A percentile compares a stretch with the other conserved stretches of the same genome.
Conservation (phyloP, 2,888 invertebrate species). For the Emmelina monodactyla region DNA sequence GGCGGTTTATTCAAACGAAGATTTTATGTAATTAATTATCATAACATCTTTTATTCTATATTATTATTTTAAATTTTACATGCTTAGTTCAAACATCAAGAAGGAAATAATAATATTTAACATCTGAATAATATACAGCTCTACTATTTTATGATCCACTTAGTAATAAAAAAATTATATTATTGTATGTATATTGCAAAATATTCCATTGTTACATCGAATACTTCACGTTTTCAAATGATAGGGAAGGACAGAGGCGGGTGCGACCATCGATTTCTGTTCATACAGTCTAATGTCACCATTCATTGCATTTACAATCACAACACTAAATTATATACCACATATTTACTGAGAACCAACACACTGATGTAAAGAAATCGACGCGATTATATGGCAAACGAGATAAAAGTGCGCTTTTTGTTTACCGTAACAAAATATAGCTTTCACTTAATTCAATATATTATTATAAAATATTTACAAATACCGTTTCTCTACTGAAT, state of each 20-base stretch:
- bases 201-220: constrained; percentile 58
- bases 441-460: constrained; percentile 42
- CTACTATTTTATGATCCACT: constrained; percentile 55
- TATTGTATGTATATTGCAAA: constrained; percentile 56
- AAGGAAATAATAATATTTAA: constrained; percentile 65
- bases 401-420: constrained; percentile 35
- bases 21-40: constrained; percentile 64
- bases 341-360: too few species aligned
- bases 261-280: constrained; percentile 29
- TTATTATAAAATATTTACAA: constrained; percentile 41
- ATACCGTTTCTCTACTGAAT: constrained; percentile 39
- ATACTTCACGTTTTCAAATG: constrained; percentile 30
- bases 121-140: constrained; percentile 64
- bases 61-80: constrained; percentile 67
- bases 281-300: too few species aligned
- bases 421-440: constrained; percentile 59
- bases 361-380: too few species aligned
- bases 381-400: constrained; percentile 50
- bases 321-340: too few species aligned
- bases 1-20: constrained; percentile 44
- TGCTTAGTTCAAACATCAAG: constrained; percentile 65
- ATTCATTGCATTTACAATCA: too few species aligned
- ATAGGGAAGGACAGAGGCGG: constrained; percentile 29
- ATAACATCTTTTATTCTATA: constrained; percentile 67
- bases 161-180: constrained; percentile 47